Conservation (phyloP, 2,888 invertebrate species). For the Entomobrya proxima region DNA sequence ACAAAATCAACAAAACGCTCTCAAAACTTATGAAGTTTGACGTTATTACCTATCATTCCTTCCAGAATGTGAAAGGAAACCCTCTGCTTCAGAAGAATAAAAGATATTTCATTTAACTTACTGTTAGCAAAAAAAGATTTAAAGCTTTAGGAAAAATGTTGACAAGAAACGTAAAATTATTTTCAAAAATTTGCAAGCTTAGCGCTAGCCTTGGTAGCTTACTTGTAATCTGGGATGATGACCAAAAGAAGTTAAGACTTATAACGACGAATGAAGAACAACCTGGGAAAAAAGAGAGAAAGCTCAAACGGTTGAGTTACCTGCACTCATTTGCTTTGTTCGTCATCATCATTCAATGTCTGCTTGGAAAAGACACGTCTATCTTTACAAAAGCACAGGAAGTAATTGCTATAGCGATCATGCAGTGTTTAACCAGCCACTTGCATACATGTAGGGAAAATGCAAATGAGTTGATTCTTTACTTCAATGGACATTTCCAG, state of each 20-base stretch:
- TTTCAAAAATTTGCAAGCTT: not conserved
- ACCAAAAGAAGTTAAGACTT: not conserved
- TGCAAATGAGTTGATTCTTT: not conserved
- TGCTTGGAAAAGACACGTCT: not conserved
- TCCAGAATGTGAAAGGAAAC: no score
- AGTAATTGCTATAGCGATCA: not conserved
- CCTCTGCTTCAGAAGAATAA: no score
- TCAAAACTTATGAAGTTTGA: no score
- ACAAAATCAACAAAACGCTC: no score
- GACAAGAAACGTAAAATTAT: not conserved
- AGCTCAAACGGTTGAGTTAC: not conserved
- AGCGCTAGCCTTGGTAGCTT: not conserved
- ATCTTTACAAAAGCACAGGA: slow-evolving; percentile 5
- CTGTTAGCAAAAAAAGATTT: no score
- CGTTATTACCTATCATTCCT: no score
- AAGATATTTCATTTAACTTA: no score
- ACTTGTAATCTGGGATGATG: not conserved
- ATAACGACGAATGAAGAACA: not conserved
- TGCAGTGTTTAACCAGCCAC: slow-evolving; percentile 27
- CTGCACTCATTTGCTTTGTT: not conserved
- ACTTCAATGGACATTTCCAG: slow-evolving; percentile 26
- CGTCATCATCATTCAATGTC: not conserved
- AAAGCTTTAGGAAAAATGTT: not conserved
- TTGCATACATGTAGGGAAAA: not conserved
- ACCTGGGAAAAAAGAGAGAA: not conserved